Conservation (phyloP, 1,140 invertebrate species). For the Pseudomyrmex cubaensis region DNA sequence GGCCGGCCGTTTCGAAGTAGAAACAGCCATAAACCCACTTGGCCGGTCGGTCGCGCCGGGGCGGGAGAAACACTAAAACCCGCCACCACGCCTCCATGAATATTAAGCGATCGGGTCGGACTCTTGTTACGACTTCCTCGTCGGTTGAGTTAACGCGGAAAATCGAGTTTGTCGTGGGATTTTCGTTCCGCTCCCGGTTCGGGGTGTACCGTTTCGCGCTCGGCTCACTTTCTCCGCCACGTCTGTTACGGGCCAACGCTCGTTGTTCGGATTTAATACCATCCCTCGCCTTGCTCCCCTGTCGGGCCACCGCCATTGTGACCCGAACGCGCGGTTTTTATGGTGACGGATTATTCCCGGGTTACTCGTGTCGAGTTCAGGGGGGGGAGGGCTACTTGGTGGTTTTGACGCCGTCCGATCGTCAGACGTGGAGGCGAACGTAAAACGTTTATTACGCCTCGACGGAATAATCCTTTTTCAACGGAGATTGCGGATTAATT, state of each 20-base stretch:
- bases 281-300: not conserved
- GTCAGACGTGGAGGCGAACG: slow-evolving; percentile 7
- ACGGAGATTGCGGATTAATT: not conserved
- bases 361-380: slow-evolving; percentile 63
- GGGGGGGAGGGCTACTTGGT: not conserved
- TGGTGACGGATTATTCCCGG: slow-evolving; percentile 56
- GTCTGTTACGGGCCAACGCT: slow-evolving; percentile 4
- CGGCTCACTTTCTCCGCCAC: slow-evolving; percentile 35
- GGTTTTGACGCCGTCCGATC: slow-evolving; percentile 16
- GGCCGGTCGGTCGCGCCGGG: not conserved
- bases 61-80: slow-evolving; percentile 45
- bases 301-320: slow-evolving; percentile 24
- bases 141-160: slow-evolving; percentile 63
- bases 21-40: slow-evolving; percentile 67
- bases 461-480: slow-evolving; percentile 31
- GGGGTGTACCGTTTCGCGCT: not conserved
- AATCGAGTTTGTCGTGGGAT: slow-evolving; percentile 62
- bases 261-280: slow-evolving; percentile 37
- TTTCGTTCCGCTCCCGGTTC: slow-evolving; percentile 40
- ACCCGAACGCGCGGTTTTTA: slow-evolving; percentile 26
- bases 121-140: slow-evolving; percentile 60
- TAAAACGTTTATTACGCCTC: slow-evolving; percentile 52
- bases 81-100: slow-evolving; percentile 65
- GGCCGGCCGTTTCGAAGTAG: slow-evolving; percentile 53
- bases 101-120: slow-evolving; percentile 73